These are phyloP conservation scores for Hydrolagus affinis DNA, from an alignment of 2,113 vertebrate genomes.

Conservation along the genomic window DNA sequence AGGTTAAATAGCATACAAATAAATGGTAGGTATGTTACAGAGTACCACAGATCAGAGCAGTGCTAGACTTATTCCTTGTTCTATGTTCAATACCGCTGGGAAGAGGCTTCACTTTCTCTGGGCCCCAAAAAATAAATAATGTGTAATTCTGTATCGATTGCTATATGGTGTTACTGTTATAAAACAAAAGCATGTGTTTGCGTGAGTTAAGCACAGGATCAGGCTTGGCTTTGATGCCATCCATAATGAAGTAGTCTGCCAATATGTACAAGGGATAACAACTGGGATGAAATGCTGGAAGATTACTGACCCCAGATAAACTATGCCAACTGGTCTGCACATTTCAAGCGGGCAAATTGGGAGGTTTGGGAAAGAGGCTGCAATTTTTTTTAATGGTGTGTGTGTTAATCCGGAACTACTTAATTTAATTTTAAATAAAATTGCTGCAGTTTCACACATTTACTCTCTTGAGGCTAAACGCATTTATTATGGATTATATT, in stretches of 20 bases:
- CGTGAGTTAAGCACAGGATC: background rate
- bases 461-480: background rate
- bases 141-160: background rate
- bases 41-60: background rate
- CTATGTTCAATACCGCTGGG: background rate
- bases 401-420: background rate
- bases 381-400: background rate
- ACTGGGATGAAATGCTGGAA: background rate
- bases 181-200: background rate
- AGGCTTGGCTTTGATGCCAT: background rate
- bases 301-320: background rate
- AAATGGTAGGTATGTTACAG: background rate
- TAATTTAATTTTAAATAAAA: constrained; percentile 1
- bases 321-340: background rate
- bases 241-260: background rate
- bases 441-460: background rate
- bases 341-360: background rate
- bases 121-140: too few species aligned
- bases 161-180: background rate
- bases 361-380: background rate
- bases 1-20: background rate
- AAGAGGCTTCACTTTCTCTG: background rate
- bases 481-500: background rate
- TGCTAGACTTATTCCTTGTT: background rate
- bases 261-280: background rate